Conservation (phyloP, 2,797 vertebrate species). For the Salmo trutta region DNA sequence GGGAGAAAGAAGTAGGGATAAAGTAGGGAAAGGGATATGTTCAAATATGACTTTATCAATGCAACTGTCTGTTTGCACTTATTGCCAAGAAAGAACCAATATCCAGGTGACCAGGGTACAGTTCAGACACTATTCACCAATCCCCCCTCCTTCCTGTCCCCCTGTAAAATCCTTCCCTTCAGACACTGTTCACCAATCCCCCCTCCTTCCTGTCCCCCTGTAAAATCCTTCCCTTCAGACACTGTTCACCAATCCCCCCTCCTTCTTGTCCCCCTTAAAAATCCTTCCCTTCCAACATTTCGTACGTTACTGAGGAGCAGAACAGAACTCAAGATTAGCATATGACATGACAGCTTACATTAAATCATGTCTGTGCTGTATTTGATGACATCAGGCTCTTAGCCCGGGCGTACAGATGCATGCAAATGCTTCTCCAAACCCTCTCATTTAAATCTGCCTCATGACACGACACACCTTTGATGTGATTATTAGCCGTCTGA, state of each 20-base stretch:
- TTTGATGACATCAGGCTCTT: slow-evolving; percentile 99
- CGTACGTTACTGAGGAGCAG: slow-evolving; percentile 80
- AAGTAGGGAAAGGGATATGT: slow-evolving; percentile 64
- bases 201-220: slow-evolving; percentile 43
- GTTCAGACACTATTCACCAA: slow-evolving; percentile 49
- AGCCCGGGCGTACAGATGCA: slow-evolving; percentile 91
- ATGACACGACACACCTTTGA: slow-evolving; percentile 98
- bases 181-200: slow-evolving; percentile 50
- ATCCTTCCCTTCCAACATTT: slow-evolving; percentile 75
- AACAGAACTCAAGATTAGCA: slow-evolving; percentile 96
- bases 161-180: too few species aligned
- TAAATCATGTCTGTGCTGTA: slow-evolving; percentile 93
- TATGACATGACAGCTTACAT: slow-evolving; percentile 99
- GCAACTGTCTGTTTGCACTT: slow-evolving; percentile 83
- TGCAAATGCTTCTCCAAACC: slow-evolving; percentile 95
- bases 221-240: slow-evolving; percentile 57
- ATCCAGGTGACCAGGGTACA: slow-evolving; percentile 84
- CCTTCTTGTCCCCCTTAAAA: too few species aligned
- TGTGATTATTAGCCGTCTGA: slow-evolving; percentile 99
- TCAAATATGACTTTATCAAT: slow-evolving; percentile 84
- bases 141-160: too few species aligned
- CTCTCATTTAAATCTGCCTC: slow-evolving; percentile 99
- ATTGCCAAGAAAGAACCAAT: slow-evolving; percentile 81
- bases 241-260: neutral
- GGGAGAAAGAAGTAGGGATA: slow-evolving; percentile 35